A percentile compares a stretch with the other conserved stretches of the same genome.
These are phyloP conservation scores for Solen grandis DNA, from an alignment of 1,140 invertebrate species.

Conservation along the genomic window DNA sequence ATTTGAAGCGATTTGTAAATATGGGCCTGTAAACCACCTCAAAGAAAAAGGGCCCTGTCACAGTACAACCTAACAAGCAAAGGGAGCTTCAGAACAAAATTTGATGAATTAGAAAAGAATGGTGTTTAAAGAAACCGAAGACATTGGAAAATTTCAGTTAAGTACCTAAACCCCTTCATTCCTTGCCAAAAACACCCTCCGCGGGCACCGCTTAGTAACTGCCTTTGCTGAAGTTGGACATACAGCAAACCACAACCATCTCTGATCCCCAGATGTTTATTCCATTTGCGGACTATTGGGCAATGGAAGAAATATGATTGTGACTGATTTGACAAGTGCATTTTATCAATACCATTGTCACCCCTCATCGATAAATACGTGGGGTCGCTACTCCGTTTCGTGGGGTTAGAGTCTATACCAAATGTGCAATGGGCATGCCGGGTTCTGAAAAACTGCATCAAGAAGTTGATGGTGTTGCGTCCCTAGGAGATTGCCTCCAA, in stretches of 20 bases:
- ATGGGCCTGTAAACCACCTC: conserved; percentile 62
- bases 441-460: conserved; percentile 57
- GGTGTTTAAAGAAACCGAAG: too few species aligned
- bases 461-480: conserved; percentile 63
- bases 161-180: conserved; percentile 42
- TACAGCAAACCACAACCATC: conserved; percentile 62
- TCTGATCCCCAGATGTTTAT: too few species aligned
- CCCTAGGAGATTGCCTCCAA: conserved; percentile 58
- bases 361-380: conserved; percentile 58
- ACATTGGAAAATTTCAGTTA: conserved; percentile 18
- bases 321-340: conserved; percentile 57
- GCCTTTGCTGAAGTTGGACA: conserved; percentile 46
- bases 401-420: conserved; percentile 57
- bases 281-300: conserved; percentile 56
- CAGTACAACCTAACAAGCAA: too few species aligned
- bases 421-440: conserved; percentile 65
- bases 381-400: conserved; percentile 60
- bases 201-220: conserved; percentile 33
- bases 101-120: too few species aligned
- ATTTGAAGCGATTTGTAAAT: conserved; percentile 59
- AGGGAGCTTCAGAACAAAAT: too few species aligned
- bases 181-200: conserved; percentile 2
- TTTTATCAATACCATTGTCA: conserved; percentile 61
- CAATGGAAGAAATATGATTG: conserved; percentile 54
- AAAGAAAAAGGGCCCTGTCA: conserved; percentile 60